Percentiles rank a stretch among this genome's conserved stretches.
Evolutionary conservation across 2,113 vertebrate genomes (phyloP).

Genomic region (Heloderma charlesbogerti): DNA sequence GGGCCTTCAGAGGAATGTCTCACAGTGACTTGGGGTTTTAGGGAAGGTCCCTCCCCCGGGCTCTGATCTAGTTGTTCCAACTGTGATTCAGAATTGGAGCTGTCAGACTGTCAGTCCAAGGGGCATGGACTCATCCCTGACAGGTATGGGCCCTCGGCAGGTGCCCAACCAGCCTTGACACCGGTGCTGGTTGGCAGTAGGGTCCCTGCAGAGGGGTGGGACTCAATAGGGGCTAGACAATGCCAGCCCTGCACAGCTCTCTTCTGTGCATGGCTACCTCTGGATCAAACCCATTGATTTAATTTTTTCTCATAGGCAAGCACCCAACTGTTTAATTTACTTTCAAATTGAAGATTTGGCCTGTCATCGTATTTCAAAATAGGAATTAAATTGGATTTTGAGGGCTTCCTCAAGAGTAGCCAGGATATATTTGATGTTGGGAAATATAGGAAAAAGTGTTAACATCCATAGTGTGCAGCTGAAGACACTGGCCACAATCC

Average conservation of each 20-base stretch:
- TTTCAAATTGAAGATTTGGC: neutral
- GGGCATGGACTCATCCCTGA: no score
- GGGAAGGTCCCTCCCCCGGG: no score
- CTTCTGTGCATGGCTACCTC: neutral
- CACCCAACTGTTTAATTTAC: neutral
- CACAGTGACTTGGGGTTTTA: no score
- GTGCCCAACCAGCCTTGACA: no score
- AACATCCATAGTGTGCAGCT: neutral
- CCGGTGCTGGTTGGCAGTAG: neutral
- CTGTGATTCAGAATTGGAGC: no score
- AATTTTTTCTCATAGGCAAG: neutral
- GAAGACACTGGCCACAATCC: neutral
- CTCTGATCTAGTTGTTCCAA: no score
- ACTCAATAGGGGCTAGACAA: neutral
- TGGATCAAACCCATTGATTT: neutral
- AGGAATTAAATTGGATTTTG: constrained; percentile 33
- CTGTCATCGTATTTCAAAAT: neutral
- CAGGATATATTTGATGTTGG: constrained; percentile 5
- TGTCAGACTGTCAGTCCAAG: no score
- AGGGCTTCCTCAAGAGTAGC: neutral
- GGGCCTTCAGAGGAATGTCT: no score
- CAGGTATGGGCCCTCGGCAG: no score
- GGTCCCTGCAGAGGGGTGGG: neutral
- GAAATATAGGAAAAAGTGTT: constrained; percentile 4
- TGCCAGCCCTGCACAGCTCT: neutral